Evolutionary conservation across 2,797 vertebrate genomes (phyloP), one percentile per base, ranked within the genome.

Genomic region (Pogoniulus pusillus): DNA sequence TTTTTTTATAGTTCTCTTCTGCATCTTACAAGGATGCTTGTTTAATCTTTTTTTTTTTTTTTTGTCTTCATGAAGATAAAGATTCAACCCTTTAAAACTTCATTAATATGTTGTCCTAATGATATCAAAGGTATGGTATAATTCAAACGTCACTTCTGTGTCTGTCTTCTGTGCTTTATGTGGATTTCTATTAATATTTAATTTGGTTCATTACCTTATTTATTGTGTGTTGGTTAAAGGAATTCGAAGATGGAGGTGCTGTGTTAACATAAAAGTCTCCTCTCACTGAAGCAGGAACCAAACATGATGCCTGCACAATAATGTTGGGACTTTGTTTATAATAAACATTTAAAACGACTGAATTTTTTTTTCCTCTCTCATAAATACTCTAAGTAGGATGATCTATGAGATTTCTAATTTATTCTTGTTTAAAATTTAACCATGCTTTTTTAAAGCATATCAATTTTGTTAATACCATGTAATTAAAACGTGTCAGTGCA

Each of bases 391-490:
- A 97, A 98, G 97, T 97, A 97, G 98, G 98, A 99, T 99, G 99
- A 99, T 99, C 98, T 99, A 99, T 99, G 98, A 99, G 99, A 99
- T 98, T 98, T 98, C 98, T 99, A 99, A 99, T 99, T 99, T 99
- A 99, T 99, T 99, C 98, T 99, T 99, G 98, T 99, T 99, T 98
- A 98, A 98, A 98, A 98, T 98, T 98, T 98, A 99, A 99, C 98
- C 98, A 98, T 99, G 99, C 98, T 99, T 99, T 98, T 99, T 99
- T 99, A 99, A 99, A 99, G 99, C 98, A 99, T 99, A 99, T 99
- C 99, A 99, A 99, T 99, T 99, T 99, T 99, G 99, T 99, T 99
- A 99, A 99, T 99, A 99, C 99, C 99, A 99, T 99, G 99, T 99
- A 99, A 99, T 99, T 99, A 99, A 99, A 99, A 99, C 99, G 99